Evolutionary conservation across 2,113 vertebrate genomes (phyloP).

Genomic region (Sisor rabdophorus): DNA sequence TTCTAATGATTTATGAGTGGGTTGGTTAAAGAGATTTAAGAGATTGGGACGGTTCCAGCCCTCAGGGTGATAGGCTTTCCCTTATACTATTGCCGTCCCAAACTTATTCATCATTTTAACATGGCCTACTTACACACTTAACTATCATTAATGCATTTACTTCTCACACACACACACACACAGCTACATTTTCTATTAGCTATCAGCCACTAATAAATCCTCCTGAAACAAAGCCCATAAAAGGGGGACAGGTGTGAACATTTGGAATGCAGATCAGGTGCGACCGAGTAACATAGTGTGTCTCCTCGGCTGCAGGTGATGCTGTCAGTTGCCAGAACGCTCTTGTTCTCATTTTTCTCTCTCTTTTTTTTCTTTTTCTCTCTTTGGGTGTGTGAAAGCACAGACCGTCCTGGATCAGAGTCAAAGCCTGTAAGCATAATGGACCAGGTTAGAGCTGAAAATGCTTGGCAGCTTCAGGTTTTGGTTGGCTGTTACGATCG

Average conservation of each 20-base stretch:
- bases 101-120: slow-evolving; percentile 48
- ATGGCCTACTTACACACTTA: slow-evolving; percentile 47
- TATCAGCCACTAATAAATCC: slow-evolving; percentile 20
- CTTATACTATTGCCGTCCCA: slow-evolving; percentile 33
- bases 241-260: slow-evolving; percentile 40
- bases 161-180: slow-evolving; percentile 29
- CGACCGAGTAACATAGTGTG: slow-evolving; percentile 42
- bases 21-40: slow-evolving; percentile 37
- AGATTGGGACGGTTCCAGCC: slow-evolving; percentile 33
- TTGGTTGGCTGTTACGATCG: slow-evolving; percentile 1
- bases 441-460: slow-evolving; percentile 50
- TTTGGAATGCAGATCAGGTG: slow-evolving; percentile 47
- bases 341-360: not conserved
- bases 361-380: slow-evolving; percentile 13
- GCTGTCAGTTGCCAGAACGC: slow-evolving; percentile 37
- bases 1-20: slow-evolving; percentile 49
- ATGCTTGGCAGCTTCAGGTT: slow-evolving; percentile 39
- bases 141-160: slow-evolving; percentile 53
- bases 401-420: slow-evolving; percentile 54
- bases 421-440: slow-evolving; percentile 66
- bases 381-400: slow-evolving; percentile 40
- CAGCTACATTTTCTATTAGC: not conserved
- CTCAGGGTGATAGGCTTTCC: slow-evolving; percentile 42
- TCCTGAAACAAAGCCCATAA: slow-evolving; percentile 24
- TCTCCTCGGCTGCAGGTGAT: slow-evolving; percentile 42